Evolutionary conservation across 2,888 invertebrate genomes (phyloP).

Genomic region (Tetranychus truncatus): DNA sequence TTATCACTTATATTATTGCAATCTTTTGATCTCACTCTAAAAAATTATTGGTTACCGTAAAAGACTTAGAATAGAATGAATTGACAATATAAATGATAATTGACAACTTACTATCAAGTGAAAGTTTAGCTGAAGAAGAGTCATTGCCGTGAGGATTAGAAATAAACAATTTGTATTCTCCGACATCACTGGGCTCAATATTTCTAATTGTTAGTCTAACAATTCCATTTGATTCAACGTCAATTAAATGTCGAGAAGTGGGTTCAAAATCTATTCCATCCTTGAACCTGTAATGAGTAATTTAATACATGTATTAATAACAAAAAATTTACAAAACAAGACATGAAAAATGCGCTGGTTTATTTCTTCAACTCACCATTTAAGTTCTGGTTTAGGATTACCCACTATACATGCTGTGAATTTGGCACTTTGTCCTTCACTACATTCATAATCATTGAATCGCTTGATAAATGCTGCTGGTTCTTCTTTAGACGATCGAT

Average conservation of each 20-base stretch:
- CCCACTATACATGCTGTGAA: constrained; percentile 50
- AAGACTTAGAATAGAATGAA: neutral
- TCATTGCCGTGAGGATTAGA: constrained; percentile 68
- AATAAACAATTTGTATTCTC: constrained; percentile 61
- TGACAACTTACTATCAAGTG: constrained; percentile 48
- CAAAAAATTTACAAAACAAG: too few species aligned
- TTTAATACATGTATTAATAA: too few species aligned
- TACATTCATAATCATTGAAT: constrained; percentile 42
- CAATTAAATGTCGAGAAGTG: constrained; percentile 60
- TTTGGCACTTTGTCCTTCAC: constrained; percentile 21
- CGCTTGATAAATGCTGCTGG: constrained; percentile 71
- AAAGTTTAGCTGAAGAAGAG: constrained; percentile 54
- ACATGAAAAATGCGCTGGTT: neutral
- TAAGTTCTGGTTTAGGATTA: constrained; percentile 44
- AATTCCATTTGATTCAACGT: constrained; percentile 61
- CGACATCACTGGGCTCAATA: constrained; percentile 52
- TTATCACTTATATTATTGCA: constrained; percentile 8
- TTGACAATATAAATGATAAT: neutral
- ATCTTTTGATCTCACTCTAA: neutral
- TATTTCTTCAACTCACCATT: constrained; percentile 39
- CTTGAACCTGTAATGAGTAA: constrained; percentile 33
- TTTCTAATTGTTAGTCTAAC: constrained; percentile 59
- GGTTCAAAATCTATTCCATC: constrained; percentile 54
- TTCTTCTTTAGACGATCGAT: constrained; percentile 46
- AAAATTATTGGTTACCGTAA: neutral